Percentiles rank a stretch among this genome's conserved stretches.
These are phyloP conservation scores for Gambusia yucatana DNA, from an alignment of 2,797 vertebrate genomes.

Conservation along the genomic window DNA sequence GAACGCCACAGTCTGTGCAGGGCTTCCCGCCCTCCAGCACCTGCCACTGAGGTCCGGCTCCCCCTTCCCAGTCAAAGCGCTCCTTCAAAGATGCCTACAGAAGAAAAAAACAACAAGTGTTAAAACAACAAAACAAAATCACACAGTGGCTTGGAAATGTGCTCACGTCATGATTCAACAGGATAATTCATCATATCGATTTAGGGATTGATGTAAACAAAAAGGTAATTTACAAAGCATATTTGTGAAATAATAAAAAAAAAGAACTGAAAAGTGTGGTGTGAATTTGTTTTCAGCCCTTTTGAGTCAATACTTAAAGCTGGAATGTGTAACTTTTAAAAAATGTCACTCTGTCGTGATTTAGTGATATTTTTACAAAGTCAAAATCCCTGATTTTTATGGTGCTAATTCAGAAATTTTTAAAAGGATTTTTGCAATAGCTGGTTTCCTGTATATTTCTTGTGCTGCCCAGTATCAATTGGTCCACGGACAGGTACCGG, in stretches of 20 bases:
- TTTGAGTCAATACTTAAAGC: background rate
- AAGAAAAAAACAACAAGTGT: background rate
- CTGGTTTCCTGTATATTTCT: too few species aligned
- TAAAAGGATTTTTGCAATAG: too few species aligned
- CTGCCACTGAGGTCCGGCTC: slow-evolving; percentile 92
- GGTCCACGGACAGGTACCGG: too few species aligned
- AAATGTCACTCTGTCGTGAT: too few species aligned
- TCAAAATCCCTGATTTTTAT: too few species aligned
- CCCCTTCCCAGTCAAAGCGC: slow-evolving; percentile 94
- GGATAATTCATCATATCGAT: background rate
- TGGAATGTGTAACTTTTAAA: too few species aligned
- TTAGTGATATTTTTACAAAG: too few species aligned
- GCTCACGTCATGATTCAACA: background rate
- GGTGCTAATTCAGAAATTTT: too few species aligned
- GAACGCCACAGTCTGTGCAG: slow-evolving; percentile 93
- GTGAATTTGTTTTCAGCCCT: background rate
- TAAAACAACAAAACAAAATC: background rate
- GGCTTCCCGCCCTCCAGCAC: slow-evolving; percentile 92
- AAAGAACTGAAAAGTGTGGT: background rate
- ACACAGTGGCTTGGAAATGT: background rate
- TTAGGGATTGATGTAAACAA: background rate
- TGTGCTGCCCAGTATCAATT: too few species aligned
- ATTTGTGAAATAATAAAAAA: background rate
- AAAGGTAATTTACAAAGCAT: background rate
- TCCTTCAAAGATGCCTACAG: slow-evolving; percentile 93